Percentiles rank a stretch among this genome's conserved stretches.
Conservation (phyloP, 1,140 invertebrate species). For the Ostrea edulis region DNA sequence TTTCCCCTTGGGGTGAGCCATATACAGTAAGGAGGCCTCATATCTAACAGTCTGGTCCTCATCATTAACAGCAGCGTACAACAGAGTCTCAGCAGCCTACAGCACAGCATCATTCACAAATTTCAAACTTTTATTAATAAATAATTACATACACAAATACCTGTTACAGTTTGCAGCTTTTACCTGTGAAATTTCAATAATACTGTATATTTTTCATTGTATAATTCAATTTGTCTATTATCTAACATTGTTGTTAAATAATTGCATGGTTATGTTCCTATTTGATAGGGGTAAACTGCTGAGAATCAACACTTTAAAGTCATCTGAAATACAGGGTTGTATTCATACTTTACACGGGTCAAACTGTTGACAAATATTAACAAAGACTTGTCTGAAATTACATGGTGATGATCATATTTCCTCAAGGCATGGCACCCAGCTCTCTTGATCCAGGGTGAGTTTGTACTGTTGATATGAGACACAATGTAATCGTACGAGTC, state of each 20-base stretch:
- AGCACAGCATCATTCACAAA: neutral
- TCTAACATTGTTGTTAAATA: too few species aligned
- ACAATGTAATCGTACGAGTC: slow-evolving; percentile 54
- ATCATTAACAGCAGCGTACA: slow-evolving; percentile 61
- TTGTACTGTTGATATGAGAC: slow-evolving; percentile 56
- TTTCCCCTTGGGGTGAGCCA: slow-evolving; percentile 57
- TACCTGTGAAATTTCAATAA: too few species aligned
- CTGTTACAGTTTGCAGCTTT: too few species aligned
- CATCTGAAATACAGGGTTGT: too few species aligned
- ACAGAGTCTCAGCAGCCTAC: slow-evolving; percentile 60
- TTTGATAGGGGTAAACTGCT: too few species aligned
- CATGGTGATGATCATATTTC: slow-evolving; percentile 50
- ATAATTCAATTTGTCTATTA: too few species aligned
- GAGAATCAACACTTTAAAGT: too few species aligned
- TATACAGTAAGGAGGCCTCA: slow-evolving; percentile 55
- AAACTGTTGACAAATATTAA: neutral
- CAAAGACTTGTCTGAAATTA: neutral
- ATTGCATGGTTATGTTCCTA: too few species aligned
- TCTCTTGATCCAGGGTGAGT: slow-evolving; percentile 55
- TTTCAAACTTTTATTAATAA: too few species aligned
- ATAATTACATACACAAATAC: too few species aligned
- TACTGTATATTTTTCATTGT: too few species aligned
- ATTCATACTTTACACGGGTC: too few species aligned
- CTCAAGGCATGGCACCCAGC: slow-evolving; percentile 55
- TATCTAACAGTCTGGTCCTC: slow-evolving; percentile 62